Evolutionary conservation across 2,113 vertebrate species (phyloP).

Genomic region (Equus przewalskii): DNA sequence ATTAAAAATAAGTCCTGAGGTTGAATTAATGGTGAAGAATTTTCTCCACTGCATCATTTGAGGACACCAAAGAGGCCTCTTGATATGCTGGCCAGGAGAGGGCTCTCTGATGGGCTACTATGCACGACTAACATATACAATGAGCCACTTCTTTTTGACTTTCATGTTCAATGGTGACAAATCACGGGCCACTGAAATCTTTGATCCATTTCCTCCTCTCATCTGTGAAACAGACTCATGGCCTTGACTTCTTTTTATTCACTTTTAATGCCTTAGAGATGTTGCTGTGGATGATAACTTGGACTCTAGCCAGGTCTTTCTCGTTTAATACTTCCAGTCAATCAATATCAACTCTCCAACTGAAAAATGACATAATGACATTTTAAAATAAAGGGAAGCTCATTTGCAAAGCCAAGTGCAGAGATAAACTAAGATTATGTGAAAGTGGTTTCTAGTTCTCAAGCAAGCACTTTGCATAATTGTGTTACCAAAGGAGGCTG

Average conservation of each 20-base stretch:
- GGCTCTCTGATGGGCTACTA: not conserved
- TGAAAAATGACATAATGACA: not conserved
- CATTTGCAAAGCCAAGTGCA: constrained; percentile 18
- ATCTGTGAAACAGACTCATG: not conserved
- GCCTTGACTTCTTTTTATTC: not conserved
- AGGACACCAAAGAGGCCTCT: not conserved
- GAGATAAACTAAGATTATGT: not conserved
- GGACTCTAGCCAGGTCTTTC: not conserved
- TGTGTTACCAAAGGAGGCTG: not conserved
- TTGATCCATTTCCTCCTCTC: not conserved
- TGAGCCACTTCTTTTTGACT: not conserved
- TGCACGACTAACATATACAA: not conserved
- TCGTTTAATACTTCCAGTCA: constrained; percentile 24
- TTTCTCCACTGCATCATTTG: not conserved
- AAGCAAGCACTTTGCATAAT: constrained; percentile 1
- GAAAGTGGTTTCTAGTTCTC: not conserved
- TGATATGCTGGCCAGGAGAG: not conserved
- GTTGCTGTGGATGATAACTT: not conserved
- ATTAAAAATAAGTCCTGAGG: not conserved
- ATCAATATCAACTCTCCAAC: not conserved
- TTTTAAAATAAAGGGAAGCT: constrained; percentile 46
- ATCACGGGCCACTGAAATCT: not conserved
- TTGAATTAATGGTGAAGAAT: not conserved
- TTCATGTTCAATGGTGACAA: not conserved
- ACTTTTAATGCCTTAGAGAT: not conserved